Percentiles rank a stretch among this genome's conserved stretches.
phyloP scores from a whole-genome alignment of 1,140 invertebrate genomes.

The Spodoptera frugiperda region DNA sequence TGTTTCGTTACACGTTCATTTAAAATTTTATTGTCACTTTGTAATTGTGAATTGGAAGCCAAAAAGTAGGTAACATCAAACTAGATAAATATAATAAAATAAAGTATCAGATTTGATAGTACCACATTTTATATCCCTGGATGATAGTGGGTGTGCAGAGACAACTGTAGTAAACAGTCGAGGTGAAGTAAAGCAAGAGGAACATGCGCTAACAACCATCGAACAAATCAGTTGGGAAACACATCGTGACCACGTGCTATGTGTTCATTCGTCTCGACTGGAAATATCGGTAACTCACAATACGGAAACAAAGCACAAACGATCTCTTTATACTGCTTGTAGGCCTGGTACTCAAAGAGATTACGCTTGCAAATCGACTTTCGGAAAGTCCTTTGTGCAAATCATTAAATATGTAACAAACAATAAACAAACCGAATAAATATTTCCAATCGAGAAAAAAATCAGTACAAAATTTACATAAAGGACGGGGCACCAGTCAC shows the following conservation, averaged over 20 bases:
- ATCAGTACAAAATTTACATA: slow-evolving; percentile 35
- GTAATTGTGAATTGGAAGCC: slow-evolving; percentile 29
- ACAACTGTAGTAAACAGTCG: slow-evolving; percentile 45
- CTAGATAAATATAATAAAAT: background rate
- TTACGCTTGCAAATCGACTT: slow-evolving; percentile 19
- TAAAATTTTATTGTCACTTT: background rate
- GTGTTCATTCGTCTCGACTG: slow-evolving; percentile 31
- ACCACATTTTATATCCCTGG: slow-evolving; percentile 20
- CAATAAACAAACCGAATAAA: slow-evolving; percentile 25
- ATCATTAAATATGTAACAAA: slow-evolving; percentile 36
- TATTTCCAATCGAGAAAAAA: slow-evolving; percentile 43
- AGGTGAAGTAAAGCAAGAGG: slow-evolving; percentile 73
- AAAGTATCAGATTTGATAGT: slow-evolving; percentile 23
- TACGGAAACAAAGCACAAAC: background rate
- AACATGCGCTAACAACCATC: slow-evolving; percentile 84
- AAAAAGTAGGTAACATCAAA: slow-evolving; percentile 22
- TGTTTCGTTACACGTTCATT: background rate
- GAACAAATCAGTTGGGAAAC: slow-evolving; percentile 49
- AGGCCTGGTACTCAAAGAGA: slow-evolving; percentile 16
- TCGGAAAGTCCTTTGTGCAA: slow-evolving; percentile 11
- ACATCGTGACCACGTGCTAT: slow-evolving; percentile 38
- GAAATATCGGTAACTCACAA: slow-evolving; percentile 9
- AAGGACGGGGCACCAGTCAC: slow-evolving; percentile 42
- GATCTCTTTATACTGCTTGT: slow-evolving; percentile 8
- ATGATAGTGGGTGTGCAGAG: slow-evolving; percentile 49